Percentiles rank a stretch among this genome's conserved stretches.
Evolutionary conservation across 2,113 vertebrate genomes (phyloP).

Genomic region (Anhinga rufa): DNA sequence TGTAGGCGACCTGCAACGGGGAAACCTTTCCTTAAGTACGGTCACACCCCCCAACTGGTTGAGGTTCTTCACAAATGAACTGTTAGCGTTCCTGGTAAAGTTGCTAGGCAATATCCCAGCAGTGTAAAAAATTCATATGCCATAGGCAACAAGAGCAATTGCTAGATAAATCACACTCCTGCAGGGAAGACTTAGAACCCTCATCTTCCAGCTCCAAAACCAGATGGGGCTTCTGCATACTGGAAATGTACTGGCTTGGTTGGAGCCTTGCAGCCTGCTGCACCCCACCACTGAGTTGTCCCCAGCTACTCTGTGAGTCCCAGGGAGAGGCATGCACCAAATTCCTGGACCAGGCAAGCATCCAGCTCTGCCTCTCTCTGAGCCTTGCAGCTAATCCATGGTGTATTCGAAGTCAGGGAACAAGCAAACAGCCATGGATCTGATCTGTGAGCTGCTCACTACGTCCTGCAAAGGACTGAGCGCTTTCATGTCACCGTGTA

Average conservation of each 20-base stretch:
- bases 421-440: background rate
- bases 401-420: background rate
- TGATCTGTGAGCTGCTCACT: background rate
- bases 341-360: background rate
- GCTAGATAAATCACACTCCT: background rate
- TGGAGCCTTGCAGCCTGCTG: background rate
- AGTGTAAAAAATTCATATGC: background rate
- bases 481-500: background rate
- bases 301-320: background rate
- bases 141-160: background rate
- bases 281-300: background rate
- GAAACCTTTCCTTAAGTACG: background rate
- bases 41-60: background rate
- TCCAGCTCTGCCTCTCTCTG: background rate
- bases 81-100: background rate
- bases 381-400: background rate
- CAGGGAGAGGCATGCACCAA: background rate
- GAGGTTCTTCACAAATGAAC: background rate
- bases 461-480: background rate
- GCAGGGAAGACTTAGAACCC: background rate
- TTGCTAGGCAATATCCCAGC: constrained; percentile 28
- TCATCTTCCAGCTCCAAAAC: background rate
- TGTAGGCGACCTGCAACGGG: constrained; percentile 70
- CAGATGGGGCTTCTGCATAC: background rate
- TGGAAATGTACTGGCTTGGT: background rate